Evolutionary conservation across 2,797 vertebrate species (phyloP), one percentile per base, ranked within the genome.

Genomic region (Lutjanus campechanus): DNA sequence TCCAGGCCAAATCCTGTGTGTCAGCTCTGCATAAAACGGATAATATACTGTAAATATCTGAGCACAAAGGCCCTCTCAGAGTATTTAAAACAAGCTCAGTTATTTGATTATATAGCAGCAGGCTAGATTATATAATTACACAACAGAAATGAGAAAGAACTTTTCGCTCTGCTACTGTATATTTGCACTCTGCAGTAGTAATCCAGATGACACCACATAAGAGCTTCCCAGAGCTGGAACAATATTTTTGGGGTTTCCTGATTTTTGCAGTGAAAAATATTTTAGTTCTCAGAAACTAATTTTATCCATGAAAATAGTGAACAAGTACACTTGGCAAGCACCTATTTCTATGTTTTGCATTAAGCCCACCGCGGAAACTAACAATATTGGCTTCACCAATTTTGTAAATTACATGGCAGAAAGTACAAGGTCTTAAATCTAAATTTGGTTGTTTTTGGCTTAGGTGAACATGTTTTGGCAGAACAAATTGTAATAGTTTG

Each of bases 401-500:
- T 89, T 88, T 76, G 72, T 83, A 85, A 91, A 91, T 91, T 86
- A 86, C 85, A 91, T 90, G 85, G 81, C 77, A 85, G 70, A 83
- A 80, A 87, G 73, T 89, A 86, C 70, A 85, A 88, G 70, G 80
- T 86, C 84, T 85, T 89, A 85, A 91, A 91, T 89, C 68, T 88
- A 88, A 89, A 91, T 89, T 85, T 86, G 81, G 89, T 90, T 93
- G 86, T 83, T 86, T 90, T 91, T 93, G 93, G 89, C 91, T 71
- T 71, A 81, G 77, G 83, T 86, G 78, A 88, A 84, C 70, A 84
- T 85, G 65, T 89, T 93, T 90, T 95, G 93, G 93, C 90, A 93
- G 93, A 90, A 94, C 93, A 94, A 87, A 88, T 91, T 93, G 92
- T 91, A 92, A 94, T 91, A 87, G 81, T 88, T 89, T 81, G 63